Base-by-base conservation (phyloP, 2,888 invertebrate genomes). In the Drosophila rellima region DNA sequence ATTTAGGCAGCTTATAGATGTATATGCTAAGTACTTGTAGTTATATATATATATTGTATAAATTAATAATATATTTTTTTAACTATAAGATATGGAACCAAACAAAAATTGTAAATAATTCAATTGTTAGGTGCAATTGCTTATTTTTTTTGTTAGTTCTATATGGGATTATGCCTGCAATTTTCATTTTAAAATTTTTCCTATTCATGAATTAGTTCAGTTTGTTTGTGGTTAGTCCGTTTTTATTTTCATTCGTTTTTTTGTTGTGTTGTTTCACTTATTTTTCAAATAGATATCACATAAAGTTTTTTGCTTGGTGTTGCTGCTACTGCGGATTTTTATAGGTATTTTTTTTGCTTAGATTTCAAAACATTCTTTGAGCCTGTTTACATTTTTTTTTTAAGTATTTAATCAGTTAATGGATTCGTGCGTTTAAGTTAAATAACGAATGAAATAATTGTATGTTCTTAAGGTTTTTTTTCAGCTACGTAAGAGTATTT, bases 281-380 rank as follows among this genome's bases (percentile, higher is more conserved):
- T 86, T 83, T 88, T 88, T 89, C 77, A 74, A 80, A 82, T 81
- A 82, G 78, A 79, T 79, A 88, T 86, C 74, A 79, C 81, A 80
- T 78, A 74, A 77, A 75, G 77, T 81, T 84, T 26, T 26, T 74
- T 80, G 79, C 72, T 75, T 62, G 65, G 66, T 75, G 40, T 52
- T 77, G 68, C 71, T 78, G 68, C 52, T 79, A 59, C 69, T 82
- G 60, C 80, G 80, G 69, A 77, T 82, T 80, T 67, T n/a, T 37
- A 55, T 64, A 39, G 57, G 52, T 44, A 44, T 55, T 5, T 44
- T 15, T 55, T 8, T 39, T 26, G 2, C 42, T 10, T 60, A 39
- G 45, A 20, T 54, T 59, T 65, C 57, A 42, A 73, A 60, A 54
- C 44, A 44, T 54, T 35, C 44, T 45, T 54, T 62, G 37, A 62